Evolutionary conservation across 1,140 invertebrate species (phyloP).

Genomic region (Dendroctonus ponderosae): DNA sequence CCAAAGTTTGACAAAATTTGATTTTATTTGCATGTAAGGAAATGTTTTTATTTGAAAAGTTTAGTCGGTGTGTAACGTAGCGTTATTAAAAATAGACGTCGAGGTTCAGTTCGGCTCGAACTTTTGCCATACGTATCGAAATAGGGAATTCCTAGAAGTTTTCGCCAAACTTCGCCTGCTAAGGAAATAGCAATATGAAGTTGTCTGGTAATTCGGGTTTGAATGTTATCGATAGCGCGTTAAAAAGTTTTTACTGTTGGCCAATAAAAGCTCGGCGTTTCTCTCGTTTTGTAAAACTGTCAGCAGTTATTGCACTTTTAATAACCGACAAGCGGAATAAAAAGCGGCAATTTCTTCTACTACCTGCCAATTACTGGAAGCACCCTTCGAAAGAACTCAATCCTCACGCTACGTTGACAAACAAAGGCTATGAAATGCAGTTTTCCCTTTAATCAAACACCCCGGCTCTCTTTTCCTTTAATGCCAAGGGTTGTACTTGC

Average conservation of each 20-base stretch:
- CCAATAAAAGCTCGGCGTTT: too few relatives aligned
- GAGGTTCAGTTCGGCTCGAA: not conserved
- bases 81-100: conserved; percentile 28
- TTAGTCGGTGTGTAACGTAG: conserved; percentile 23
- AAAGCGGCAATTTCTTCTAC: conserved; percentile 24
- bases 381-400: conserved; percentile 19
- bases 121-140: conserved; percentile 21
- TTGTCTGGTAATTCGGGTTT: not conserved
- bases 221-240: too few relatives aligned
- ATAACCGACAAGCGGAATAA: conserved; percentile 22
- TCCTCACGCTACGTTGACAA: conserved; percentile 28
- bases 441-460: conserved; percentile 32
- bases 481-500: conserved; percentile 3
- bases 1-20: conserved; percentile 17
- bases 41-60: conserved; percentile 31
- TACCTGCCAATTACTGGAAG: conserved; percentile 29
- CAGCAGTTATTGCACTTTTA: conserved; percentile 20
- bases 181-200: not conserved
- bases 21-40: conserved; percentile 32
- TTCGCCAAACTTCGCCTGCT: conserved; percentile 3
- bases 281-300: too few relatives aligned
- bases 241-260: too few relatives aligned
- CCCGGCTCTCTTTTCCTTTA: conserved; percentile 5
- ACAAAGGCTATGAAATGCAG: conserved; percentile 27
- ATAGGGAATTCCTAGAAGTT: conserved; percentile 16